Conservation (phyloP, 2,888 invertebrate species). For the Brenthis daphne region DNA sequence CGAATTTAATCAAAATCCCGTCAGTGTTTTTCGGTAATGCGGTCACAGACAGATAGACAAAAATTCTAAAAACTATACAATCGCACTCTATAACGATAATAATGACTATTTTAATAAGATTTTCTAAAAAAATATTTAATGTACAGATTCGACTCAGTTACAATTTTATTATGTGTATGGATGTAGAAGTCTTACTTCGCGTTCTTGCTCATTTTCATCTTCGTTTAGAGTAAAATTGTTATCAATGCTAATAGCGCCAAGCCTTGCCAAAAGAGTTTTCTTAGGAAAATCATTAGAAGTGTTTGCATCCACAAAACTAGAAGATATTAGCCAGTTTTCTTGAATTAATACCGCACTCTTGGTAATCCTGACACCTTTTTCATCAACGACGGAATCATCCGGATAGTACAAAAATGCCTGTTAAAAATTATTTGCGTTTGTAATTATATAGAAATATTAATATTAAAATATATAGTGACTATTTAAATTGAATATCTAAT, state of each 20-base stretch:
- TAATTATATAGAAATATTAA: neutral
- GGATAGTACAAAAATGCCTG: constrained; percentile 72
- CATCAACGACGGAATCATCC: constrained; percentile 59
- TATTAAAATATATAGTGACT: neutral
- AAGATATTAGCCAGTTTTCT: constrained; percentile 63
- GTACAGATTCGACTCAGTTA: too few relatives aligned
- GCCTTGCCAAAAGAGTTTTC: constrained; percentile 68
- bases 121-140: too few relatives aligned
- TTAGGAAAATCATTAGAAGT: constrained; percentile 56
- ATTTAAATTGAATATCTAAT: too few relatives aligned
- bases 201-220: constrained; percentile 73
- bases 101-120: too few relatives aligned
- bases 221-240: constrained; percentile 63
- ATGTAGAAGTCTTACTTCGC: constrained; percentile 58
- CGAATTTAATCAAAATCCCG: too few relatives aligned
- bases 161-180: too few relatives aligned
- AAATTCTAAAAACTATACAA: too few relatives aligned
- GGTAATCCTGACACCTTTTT: constrained; percentile 53
- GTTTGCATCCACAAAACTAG: constrained; percentile 55
- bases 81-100: too few relatives aligned
- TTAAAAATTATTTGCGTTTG: constrained; percentile 28
- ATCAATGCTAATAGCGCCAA: constrained; percentile 64
- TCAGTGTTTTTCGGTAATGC: too few relatives aligned
- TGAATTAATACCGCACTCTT: constrained; percentile 63
- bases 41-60: too few relatives aligned